These are phyloP conservation scores for Antheraea pernyi DNA, from an alignment of 1,140 invertebrate genomes.

Conservation along the genomic window DNA sequence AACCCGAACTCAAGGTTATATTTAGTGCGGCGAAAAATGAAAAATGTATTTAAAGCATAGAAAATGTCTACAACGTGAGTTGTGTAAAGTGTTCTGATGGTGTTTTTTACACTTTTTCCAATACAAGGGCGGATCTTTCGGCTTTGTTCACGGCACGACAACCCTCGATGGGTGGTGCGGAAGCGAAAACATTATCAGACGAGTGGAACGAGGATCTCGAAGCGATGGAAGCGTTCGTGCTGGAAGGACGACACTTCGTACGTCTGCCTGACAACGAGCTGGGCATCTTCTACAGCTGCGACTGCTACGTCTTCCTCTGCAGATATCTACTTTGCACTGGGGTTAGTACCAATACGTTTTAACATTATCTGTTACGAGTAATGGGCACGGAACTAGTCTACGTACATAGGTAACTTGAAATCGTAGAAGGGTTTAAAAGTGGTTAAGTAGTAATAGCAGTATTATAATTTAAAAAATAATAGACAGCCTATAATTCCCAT, in stretches of 20 bases:
- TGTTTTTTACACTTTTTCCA: background rate
- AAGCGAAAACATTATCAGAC: slow-evolving; percentile 94
- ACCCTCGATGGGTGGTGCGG: slow-evolving; percentile 89
- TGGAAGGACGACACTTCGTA: slow-evolving; percentile 98
- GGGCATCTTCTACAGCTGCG: slow-evolving; percentile 95
- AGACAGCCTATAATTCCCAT: too few relatives aligned
- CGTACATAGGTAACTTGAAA: too few relatives aligned
- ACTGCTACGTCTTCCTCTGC: slow-evolving; percentile 99
- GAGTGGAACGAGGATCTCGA: slow-evolving; percentile 98
- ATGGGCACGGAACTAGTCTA: too few relatives aligned
- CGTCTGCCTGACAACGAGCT: slow-evolving; percentile 96
- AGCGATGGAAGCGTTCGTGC: slow-evolving; percentile 98
- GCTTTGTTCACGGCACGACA: slow-evolving; percentile 97
- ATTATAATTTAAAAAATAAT: too few relatives aligned
- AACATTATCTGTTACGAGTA: too few relatives aligned
- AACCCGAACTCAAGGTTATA: too few relatives aligned
- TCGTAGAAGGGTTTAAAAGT: too few relatives aligned
- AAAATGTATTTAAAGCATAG: too few relatives aligned
- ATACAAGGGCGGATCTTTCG: slow-evolving; percentile 90
- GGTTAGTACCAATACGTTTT: slow-evolving; percentile 30
- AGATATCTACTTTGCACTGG: slow-evolving; percentile 93
- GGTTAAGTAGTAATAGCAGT: too few relatives aligned
- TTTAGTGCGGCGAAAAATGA: too few relatives aligned
- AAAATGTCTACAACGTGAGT: too few relatives aligned
- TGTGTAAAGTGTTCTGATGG: too few relatives aligned